A percentile compares a stretch with the other conserved stretches of the same genome.
phyloP scores from a whole-genome alignment of 2,113 vertebrate genomes.

The Lasiurus borealis region DNA sequence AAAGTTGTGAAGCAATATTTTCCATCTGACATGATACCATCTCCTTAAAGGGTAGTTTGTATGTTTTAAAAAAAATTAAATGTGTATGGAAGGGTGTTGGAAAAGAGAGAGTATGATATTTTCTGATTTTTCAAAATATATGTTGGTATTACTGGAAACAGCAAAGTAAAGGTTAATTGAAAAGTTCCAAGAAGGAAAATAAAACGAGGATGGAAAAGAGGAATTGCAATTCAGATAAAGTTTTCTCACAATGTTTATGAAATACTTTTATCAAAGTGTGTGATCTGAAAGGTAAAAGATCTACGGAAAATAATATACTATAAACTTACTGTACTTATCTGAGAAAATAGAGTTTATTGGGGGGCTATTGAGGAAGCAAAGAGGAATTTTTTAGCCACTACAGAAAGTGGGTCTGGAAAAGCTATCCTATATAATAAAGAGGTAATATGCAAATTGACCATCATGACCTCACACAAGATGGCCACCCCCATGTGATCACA shows the following conservation, averaged over 20 bases:
- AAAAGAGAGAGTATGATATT: neutral
- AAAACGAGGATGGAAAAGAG: neutral
- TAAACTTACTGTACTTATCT: neutral
- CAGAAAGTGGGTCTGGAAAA: neutral
- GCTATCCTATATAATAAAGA: neutral
- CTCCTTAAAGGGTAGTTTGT: neutral
- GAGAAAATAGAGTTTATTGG: no score
- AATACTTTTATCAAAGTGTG: neutral
- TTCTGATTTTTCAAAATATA: slow-evolving; percentile 8
- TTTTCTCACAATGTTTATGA: neutral
- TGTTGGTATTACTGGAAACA: slow-evolving; percentile 21
- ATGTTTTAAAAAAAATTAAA: neutral
- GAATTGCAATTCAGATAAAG: neutral
- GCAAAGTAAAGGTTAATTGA: slow-evolving; percentile 10
- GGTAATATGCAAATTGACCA: no score
- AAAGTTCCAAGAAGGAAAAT: slow-evolving; percentile 48
- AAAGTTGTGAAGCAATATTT: neutral
- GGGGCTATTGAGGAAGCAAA: neutral
- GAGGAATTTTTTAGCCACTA: neutral
- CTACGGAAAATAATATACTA: neutral
- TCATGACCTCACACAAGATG: no score
- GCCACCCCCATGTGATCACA: no score
- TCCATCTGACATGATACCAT: neutral
- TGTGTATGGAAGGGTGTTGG: neutral
- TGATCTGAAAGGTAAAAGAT: slow-evolving; percentile 17